Evolutionary conservation across 2,888 invertebrate genomes (phyloP), one percentile per base, ranked within the genome.

Genomic region (Oscheius onirici): DNA sequence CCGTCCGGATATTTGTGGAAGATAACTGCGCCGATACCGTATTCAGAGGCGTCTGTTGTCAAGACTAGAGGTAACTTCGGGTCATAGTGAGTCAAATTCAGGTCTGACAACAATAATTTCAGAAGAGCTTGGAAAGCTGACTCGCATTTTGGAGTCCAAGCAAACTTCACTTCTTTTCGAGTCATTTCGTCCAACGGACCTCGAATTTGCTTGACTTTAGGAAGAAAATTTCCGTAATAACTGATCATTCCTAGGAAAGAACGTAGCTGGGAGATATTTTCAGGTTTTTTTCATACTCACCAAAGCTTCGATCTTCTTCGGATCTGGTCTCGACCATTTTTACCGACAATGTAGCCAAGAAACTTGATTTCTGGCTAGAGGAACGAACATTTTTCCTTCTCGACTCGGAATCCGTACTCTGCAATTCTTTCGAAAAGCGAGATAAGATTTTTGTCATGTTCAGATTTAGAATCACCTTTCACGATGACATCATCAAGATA

Each of bases 21-120:
- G n/a, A n/a, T n/a, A n/a, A n/a, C n/a, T n/a, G n/a, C n/a, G n/a
- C n/a, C n/a, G n/a, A n/a, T 78, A 79, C n/a, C n/a, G n/a, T n/a
- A 77, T 13, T 84, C 84, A 11, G 86, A 87, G 0, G 89, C 89
- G 81, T 90, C 89, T 46, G 87, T 86, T 0, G 88, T 84, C 3
- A 89, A 63, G 17, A 78, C 72, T 3, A 89, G 49, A 22, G 79
- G 81, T 17, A 78, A 63, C n/a, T 41, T 63, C 0, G 83, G 84
- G 55, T 88, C 83, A 75, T 82, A 88, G 71, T 88, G 85, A 15
- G 77, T 77, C 6, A 88, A 74, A 5, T 86, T 75, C 15, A 75
- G 72, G n/a, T 61, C 69, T 20, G 66, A 49, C 0, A 26, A 1
- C 70, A 11, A 72, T 8, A 51, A 6, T 51, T 51, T 44, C 43